These are phyloP conservation scores for Microplitis deprimator DNA, from an alignment of 2,888 invertebrate genomes.

Conservation along the genomic window DNA sequence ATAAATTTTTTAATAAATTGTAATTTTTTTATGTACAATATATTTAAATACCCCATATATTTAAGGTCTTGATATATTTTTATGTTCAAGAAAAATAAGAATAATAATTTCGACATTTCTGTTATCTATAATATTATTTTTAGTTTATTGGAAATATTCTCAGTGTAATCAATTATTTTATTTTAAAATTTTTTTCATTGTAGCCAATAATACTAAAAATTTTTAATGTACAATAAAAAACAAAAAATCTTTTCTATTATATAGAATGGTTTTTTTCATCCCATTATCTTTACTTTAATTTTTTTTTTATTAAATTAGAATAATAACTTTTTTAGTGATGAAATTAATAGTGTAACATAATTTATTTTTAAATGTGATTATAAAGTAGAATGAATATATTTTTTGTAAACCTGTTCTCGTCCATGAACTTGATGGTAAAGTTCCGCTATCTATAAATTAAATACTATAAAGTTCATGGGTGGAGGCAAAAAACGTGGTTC, in stretches of 20 bases:
- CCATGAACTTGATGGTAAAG: not conserved
- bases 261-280: no score
- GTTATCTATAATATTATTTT: not conserved
- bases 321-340: not conserved
- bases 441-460: not conserved
- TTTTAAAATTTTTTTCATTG: no score
- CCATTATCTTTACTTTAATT: no score
- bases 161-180: no score
- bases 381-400: not conserved
- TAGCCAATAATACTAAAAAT: no score
- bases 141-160: not conserved
- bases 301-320: no score
- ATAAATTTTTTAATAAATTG: no score
- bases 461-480: not conserved
- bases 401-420: not conserved
- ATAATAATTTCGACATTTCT: not conserved
- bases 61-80: no score
- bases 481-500: not conserved
- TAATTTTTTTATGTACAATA: no score
- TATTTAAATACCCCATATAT: no score
- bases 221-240: no score
- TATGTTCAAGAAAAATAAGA: not conserved
- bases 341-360: not conserved
- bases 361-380: not conserved
- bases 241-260: no score